Base-by-base conservation (phyloP, 2,888 invertebrate genomes). In the Dione juno region DNA sequence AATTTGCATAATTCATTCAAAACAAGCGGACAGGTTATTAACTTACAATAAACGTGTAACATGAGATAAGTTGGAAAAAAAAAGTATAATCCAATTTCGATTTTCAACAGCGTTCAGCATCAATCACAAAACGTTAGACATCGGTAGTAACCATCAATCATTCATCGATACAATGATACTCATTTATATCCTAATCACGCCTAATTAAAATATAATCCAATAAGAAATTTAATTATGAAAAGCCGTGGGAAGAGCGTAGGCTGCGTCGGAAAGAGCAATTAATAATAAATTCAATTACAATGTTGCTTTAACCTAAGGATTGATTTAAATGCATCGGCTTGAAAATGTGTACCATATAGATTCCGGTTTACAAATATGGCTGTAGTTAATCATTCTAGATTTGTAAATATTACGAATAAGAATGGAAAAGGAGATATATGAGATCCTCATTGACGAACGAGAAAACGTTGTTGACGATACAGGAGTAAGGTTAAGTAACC, bases 131-230 rank as follows among this genome's bases (percentile, higher is more conserved):
- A 82, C 81, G 85, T 88, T 86, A 84, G 85, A 82, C 78, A 84
- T 85, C 88, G 81, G 73, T 78, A 81, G 74, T 77, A 21, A 45
- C 59, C 41, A 72, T 68, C 50, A 14, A 79, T 82, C 81, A 80
- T 70, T 63, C 50, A 76, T 69, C 73, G 77, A 77, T 81, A 83
- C 84, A 84, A 84, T 74, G 75, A 77, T 76, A 78, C 76, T 78
- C 83, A 87, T 88, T 84, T 83, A 86, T 87, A 85, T 84, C 80
- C 76, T 84, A 85, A 87, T 86, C 84, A 77, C 76, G 80, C 70
- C 79, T 86, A 87, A 88, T 88, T 88, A 86, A 82, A 86, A 84
- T 87, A 86, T 90, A 88, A 90, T 89, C 88, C 84, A 90, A 90
- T 90, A 87, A 86, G 83, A 83, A 81, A 83, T 82, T 82, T 80